Evolutionary conservation across 2,113 vertebrate genomes (phyloP), one percentile per base, ranked within the genome.

Genomic region (Eudorcas thomsonii): DNA sequence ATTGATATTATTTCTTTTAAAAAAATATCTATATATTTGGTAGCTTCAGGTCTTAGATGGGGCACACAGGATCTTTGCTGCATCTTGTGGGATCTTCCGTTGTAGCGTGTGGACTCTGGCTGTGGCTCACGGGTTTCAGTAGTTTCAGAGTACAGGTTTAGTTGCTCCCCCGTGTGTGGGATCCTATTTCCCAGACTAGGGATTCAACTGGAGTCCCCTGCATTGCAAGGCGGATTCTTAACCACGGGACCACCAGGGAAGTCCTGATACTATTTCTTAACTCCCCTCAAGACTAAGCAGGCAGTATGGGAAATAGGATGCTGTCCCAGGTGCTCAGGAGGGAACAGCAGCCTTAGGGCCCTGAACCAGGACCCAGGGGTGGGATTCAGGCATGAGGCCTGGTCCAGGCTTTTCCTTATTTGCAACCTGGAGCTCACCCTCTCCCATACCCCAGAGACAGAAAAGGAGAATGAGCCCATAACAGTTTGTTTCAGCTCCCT

Each of bases 341-440:
- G 33, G 10, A 25, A 43, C n/a, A 89, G 78, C 36, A 52, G 26
- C 52, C 60, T 59, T 50, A 1, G 55, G 28, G 12, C 48, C 28
- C 60, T 7, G 33, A 17, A 1, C 39, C 52, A 13, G 48, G 48
- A 48, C 7, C 30, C 3, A 26, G 26, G 0, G 7, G 19, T 19
- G 48, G 48, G 14, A 48, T 30, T 9, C 5, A 57, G 39, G 60
- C n/a, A 4, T 1, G 1, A 28, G 33, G 83, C 26, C 33, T 8
- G 19, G 30, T 10, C 4, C 1, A 10, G 57, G n/a, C 45, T 23
- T 23, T 33, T 33, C n/a, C 71, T 57, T 10, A 92, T 87, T 82
- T 50, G 67, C 10, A 10, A 30, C 7, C 83, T 28, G 25, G 67
- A 89, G 60, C 26, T 28, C 26, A 25, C 10, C 39, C 13, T 39